Evolutionary conservation across 2,113 vertebrate genomes (phyloP).

Genomic region (Erinaceus europaeus): DNA sequence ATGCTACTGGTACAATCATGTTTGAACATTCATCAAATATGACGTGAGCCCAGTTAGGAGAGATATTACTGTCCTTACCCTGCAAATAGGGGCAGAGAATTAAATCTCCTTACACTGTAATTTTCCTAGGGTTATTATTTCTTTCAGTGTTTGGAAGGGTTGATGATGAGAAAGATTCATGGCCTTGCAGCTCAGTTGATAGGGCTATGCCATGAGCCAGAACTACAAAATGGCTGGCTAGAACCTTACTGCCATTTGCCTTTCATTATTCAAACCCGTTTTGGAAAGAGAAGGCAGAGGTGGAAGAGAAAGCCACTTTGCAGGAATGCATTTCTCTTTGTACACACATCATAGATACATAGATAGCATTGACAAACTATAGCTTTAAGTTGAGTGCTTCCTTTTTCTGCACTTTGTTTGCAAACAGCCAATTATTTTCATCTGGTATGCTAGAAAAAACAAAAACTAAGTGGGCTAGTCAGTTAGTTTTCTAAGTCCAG

Average conservation of each 20-base stretch:
- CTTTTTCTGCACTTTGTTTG: slow-evolving; percentile 62
- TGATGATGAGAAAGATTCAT: not conserved
- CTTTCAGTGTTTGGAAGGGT: not conserved
- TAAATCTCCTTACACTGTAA: not conserved
- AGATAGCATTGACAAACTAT: slow-evolving; percentile 56
- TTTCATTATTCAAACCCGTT: not conserved
- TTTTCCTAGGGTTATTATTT: slow-evolving; percentile 43
- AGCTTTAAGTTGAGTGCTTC: slow-evolving; percentile 58
- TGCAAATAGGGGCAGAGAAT: slow-evolving; percentile 26
- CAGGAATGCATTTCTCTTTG: slow-evolving; percentile 29
- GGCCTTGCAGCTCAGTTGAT: not conserved
- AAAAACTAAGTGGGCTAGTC: not conserved
- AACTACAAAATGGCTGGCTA: not conserved
- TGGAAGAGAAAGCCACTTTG: not conserved
- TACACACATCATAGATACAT: not conserved
- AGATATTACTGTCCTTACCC: not conserved
- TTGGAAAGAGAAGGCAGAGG: not conserved
- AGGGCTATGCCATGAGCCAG: not conserved
- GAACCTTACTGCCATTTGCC: not conserved
- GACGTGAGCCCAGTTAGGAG: slow-evolving; percentile 48
- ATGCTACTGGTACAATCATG: slow-evolving; percentile 44
- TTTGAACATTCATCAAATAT: slow-evolving; percentile 68
- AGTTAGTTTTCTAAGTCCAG: not conserved
- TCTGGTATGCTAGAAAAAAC: slow-evolving; percentile 36
- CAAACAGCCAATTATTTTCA: slow-evolving; percentile 71